A percentile compares a stretch with the other conserved stretches of the same genome.
phyloP scores from a whole-genome alignment of 2,888 invertebrate species.

The Lepidochrysops patricia region DNA sequence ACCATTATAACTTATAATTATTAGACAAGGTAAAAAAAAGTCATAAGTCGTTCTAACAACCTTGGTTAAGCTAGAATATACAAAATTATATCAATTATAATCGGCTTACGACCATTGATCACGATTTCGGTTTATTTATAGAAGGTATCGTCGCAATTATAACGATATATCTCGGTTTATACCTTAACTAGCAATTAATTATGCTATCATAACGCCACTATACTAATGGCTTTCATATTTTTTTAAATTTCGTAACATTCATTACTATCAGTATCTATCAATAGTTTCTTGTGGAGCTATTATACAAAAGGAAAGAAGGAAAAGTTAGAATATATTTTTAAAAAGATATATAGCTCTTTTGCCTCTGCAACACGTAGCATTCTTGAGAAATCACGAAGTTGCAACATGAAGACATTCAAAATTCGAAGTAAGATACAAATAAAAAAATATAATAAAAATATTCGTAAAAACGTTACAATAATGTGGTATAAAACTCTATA shows the following conservation, averaged over 20 bases:
- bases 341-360: no score
- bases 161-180: neutral
- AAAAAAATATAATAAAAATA: neutral
- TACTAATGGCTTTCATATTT: neutral
- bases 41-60: conserved; percentile 8
- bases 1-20: neutral
- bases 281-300: no score
- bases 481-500: neutral
- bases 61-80: neutral
- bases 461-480: neutral
- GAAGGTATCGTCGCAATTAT: conserved; percentile 10
- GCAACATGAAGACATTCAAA: no score
- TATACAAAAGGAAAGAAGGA: no score
- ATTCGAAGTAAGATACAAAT: neutral
- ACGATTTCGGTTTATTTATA: conserved; percentile 13
- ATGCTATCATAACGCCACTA: conserved; percentile 2
- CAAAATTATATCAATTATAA: conserved; percentile 12
- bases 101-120: conserved; percentile 16
- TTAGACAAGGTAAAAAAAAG: neutral
- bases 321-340: no score
- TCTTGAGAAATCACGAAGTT: no score
- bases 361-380: no score
- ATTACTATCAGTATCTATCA: neutral
- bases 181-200: conserved; percentile 3
- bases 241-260: neutral